phyloP scores from a whole-genome alignment of 2,113 vertebrate species.

The Aspidoscelis tigris region DNA sequence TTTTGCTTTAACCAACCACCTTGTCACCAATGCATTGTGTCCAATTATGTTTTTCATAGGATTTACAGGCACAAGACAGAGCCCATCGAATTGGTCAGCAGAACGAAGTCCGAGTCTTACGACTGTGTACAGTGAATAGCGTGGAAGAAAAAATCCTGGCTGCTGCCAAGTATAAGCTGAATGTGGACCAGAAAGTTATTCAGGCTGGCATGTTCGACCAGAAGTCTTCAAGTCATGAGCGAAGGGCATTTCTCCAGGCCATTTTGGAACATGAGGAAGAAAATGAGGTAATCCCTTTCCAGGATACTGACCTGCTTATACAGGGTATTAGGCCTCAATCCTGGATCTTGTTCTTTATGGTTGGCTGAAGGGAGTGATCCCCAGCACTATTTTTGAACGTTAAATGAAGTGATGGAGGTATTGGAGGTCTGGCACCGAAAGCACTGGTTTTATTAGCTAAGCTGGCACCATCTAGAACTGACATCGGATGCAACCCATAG shows the following conservation, averaged over 20 bases:
- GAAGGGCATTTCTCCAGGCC: slow-evolving; percentile 87
- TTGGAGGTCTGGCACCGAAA: no score
- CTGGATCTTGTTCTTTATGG: no score
- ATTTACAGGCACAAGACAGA: slow-evolving; percentile 89
- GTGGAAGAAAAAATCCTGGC: slow-evolving; percentile 92
- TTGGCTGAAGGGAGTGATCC: no score
- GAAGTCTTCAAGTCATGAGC: slow-evolving; percentile 90
- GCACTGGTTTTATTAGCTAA: no score
- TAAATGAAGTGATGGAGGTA: no score
- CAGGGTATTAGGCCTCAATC: no score
- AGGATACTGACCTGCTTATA: no score
- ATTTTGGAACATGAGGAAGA: slow-evolving; percentile 90
- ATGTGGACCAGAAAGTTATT: slow-evolving; percentile 92
- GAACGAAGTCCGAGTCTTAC: slow-evolving; percentile 88
- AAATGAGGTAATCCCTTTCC: slow-evolving; percentile 79
- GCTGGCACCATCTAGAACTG: no score
- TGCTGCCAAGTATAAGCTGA: slow-evolving; percentile 89
- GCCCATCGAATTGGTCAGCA: slow-evolving; percentile 90
- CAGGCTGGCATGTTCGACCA: slow-evolving; percentile 94
- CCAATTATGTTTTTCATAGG: slow-evolving; percentile 68
- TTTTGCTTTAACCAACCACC: background rate
- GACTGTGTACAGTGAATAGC: slow-evolving; percentile 89
- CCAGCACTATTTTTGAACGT: no score
- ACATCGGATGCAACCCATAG: no score
- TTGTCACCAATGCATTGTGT: rapidly evolving